Evolutionary conservation across 2,113 vertebrate species (phyloP), one percentile per base, ranked within the genome.

Genomic region (Psephotus haematonotus): DNA sequence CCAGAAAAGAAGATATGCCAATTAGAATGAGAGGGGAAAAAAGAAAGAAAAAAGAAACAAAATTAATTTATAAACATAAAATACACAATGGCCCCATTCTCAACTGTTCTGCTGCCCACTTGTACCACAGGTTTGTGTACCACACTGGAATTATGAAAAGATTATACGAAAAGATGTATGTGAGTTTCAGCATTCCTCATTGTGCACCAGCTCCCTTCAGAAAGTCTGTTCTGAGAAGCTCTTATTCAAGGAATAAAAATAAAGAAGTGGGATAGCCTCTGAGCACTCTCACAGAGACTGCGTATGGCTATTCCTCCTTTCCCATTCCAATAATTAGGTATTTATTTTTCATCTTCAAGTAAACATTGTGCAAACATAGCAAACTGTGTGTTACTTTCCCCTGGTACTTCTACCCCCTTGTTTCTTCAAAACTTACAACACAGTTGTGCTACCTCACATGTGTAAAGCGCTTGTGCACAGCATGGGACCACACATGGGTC

Each of bases 1-100:
- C 39, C 86, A 70, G 69, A 94, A 93, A 76, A 68, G 67, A 86
- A 94, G 91, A 92, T 87, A 96, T 74, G 83, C 49, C 88, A 96
- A 94, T 91, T 93, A 95, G 52, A 86, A 84, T 35, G 2, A 9
- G 59, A 7, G n/a, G 59, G 28, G 5, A 86, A 62, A 55, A 43
- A 24, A n/a, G 20, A 8, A 57, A 23, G 41, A 75, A 49, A 67
- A 50, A 68, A 47, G 23, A 79, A 93, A 74, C 3, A 74, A 85
- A 82, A 82, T 62, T 4, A 91, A 87, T 94, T 87, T 72, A 65
- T 76, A 71, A 91, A 79, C 52, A 43, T 69, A 69, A 91, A 82
- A 82, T 52, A 82, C 49, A 91, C 44, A 86, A 59, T 69, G 49
- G 37, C 18, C 46, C 52, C 49, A 74, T 91, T 92, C 29, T 55